These are phyloP conservation scores for Pogonomyrmex californicus DNA, from an alignment of 1,140 invertebrate species.

Conservation along the genomic window DNA sequence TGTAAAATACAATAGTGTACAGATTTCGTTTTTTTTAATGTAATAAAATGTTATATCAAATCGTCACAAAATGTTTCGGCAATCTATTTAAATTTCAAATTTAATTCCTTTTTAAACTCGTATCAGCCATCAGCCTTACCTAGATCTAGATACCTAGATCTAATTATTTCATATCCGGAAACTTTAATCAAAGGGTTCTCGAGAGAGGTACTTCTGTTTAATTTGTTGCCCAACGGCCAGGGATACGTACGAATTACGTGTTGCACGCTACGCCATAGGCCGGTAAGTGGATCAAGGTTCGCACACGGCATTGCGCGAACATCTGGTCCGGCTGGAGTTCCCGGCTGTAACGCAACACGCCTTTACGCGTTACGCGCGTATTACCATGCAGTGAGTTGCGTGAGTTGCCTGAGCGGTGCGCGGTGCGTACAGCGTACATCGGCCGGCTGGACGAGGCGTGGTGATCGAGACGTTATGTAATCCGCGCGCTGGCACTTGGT, in stretches of 20 bases:
- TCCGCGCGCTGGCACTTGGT: conserved; percentile 55
- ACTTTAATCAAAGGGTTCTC: neutral
- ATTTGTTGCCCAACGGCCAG: neutral
- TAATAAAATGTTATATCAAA: conserved; percentile 26
- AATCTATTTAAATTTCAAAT: neutral
- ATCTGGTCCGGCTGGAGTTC: conserved; percentile 76
- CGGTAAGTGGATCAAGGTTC: conserved; percentile 82
- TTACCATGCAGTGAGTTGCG: conserved; percentile 68
- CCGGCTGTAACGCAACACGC: conserved; percentile 69
- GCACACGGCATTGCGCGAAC: conserved; percentile 71
- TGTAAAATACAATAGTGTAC: neutral
- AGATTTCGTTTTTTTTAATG: neutral
- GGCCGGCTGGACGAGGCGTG: conserved; percentile 68
- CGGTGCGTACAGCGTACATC: neutral
- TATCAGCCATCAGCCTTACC: neutral
- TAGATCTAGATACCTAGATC: neutral
- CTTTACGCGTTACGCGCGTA: conserved; percentile 70
- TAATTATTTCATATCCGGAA: neutral
- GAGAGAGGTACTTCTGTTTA: conserved; percentile 11
- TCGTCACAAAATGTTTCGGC: neutral
- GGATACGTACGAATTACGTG: neutral
- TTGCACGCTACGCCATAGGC: conserved; percentile 53
- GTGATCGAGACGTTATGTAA: conserved; percentile 74
- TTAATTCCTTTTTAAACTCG: neutral
- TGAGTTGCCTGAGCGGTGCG: conserved; percentile 49